Base-by-base conservation (phyloP, 2,888 invertebrate species). In the Brassicogethes aeneus region DNA sequence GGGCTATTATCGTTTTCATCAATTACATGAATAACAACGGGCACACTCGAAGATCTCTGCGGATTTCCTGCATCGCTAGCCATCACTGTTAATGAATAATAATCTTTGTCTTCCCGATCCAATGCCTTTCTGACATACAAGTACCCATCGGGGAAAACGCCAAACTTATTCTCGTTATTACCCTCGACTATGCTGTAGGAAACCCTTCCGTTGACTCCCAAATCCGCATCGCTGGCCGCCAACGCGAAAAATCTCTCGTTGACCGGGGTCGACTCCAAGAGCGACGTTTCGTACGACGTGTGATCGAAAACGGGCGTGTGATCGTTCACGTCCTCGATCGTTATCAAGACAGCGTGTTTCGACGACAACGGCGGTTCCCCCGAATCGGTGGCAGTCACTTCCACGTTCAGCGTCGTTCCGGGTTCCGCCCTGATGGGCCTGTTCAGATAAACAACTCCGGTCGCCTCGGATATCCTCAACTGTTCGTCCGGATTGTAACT, bases 1-100 rank as follows among this genome's bases (percentile, higher is more conserved):
- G 97, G 97, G 17, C 85, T 80, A 65, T 95, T 93, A 69, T 97
- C 96, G 67, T 99, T 97, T 70, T 95, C 93, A 69, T 96, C 97
- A 46, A 92, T 81, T 15, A 96, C 82, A 61, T 93, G 91, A 46
- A 96, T 85, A 13, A 93, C 88, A 2, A 96, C 85, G 3, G 92
- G 90, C 2, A 92, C 93, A 36, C 85, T 77, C 0, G 94, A 91
- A 38, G 81, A 87, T 60, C 84, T 78, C 32, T 79, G 74, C 29
- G 83, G 92, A 48, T 66, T 70, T 0, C 89, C 94, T 39, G 83
- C 77, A 67, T 95, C 95, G 39, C 73, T 77, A 2, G 90, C 94
- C 16, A 82, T 78, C 17, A 96, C 80, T 2, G 86, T 85, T 40
- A 96, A 69, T 0, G 90, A 88, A 69, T 92, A 96, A 65, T 93